A percentile compares a stretch with the other conserved stretches of the same genome.
These are phyloP conservation scores for Liodrosophila aerea DNA, from an alignment of 2,888 invertebrate species.

Conservation along the genomic window DNA sequence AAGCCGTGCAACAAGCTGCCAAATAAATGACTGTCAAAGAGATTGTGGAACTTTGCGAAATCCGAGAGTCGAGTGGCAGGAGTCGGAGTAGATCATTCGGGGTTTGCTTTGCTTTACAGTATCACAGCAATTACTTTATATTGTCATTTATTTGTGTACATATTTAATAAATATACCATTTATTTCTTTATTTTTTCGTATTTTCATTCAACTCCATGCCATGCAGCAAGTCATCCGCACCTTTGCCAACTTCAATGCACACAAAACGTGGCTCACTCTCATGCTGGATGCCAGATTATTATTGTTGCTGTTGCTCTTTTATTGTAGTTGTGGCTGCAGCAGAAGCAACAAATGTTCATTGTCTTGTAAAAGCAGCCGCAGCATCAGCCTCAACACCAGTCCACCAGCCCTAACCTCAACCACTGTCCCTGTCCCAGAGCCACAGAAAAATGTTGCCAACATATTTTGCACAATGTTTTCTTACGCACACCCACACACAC, in stretches of 20 bases:
- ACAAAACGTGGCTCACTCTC: slow-evolving; percentile 6
- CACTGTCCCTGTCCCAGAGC: slow-evolving; percentile 50
- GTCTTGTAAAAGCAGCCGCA: slow-evolving; percentile 55
- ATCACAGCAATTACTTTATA: no score
- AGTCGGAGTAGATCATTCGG: no score
- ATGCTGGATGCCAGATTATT: slow-evolving; percentile 9
- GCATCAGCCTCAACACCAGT: slow-evolving; percentile 2
- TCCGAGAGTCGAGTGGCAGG: no score
- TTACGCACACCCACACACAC: slow-evolving; percentile 32
- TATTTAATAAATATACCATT: not conserved
- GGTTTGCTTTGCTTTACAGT: no score
- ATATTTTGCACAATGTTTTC: slow-evolving; percentile 62
- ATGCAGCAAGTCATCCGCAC: slow-evolving; percentile 20
- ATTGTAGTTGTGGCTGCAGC: slow-evolving; percentile 26
- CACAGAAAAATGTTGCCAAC: slow-evolving; percentile 67
- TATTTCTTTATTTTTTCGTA: not conserved
- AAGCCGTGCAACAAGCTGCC: slow-evolving; percentile 1
- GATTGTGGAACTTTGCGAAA: slow-evolving; percentile 18
- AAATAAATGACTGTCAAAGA: slow-evolving; percentile 33
- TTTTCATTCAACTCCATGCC: no score
- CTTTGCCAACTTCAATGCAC: slow-evolving; percentile 29
- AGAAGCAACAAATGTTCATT: slow-evolving; percentile 62
- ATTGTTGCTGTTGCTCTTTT: slow-evolving; percentile 5
- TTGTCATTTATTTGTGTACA: no score
- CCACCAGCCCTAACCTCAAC: not conserved